phyloP scores from a whole-genome alignment of 2,113 vertebrate species.

The Nothobranchius kuhntae region DNA sequence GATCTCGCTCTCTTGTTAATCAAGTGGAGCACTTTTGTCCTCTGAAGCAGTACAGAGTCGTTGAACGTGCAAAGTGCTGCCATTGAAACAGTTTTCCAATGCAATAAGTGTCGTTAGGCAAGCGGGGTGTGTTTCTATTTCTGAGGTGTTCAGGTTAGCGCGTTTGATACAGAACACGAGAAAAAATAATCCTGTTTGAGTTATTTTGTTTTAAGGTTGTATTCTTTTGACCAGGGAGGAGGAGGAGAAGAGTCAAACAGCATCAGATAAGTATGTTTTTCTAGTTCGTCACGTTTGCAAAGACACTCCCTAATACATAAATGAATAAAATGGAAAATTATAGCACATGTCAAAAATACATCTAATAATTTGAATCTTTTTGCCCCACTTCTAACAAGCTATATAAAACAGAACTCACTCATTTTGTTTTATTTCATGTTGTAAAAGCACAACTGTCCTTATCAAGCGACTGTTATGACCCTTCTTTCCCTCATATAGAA shows the following conservation, averaged over 20 bases:
- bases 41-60: neutral
- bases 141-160: too few species aligned
- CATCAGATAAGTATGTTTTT: neutral
- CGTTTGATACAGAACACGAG: too few species aligned
- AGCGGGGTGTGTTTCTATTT: neutral
- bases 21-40: neutral
- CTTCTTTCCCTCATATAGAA: neutral
- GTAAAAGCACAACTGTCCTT: neutral
- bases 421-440: neutral
- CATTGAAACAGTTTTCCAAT: neutral
- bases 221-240: neutral
- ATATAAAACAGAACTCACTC: neutral
- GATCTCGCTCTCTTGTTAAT: neutral
- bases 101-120: slow-evolving; percentile 2
- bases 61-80: slow-evolving; percentile 9
- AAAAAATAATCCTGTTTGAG: neutral
- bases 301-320: neutral
- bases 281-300: neutral
- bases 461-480: neutral
- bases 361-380: neutral
- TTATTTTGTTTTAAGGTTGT: neutral
- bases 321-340: neutral
- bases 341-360: neutral
- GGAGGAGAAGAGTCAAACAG: too few species aligned
- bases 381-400: neutral